Evolutionary conservation across 2,888 invertebrate genomes (phyloP), one percentile per base, ranked within the genome.

Genomic region (Caenorhabditis sp.): DNA sequence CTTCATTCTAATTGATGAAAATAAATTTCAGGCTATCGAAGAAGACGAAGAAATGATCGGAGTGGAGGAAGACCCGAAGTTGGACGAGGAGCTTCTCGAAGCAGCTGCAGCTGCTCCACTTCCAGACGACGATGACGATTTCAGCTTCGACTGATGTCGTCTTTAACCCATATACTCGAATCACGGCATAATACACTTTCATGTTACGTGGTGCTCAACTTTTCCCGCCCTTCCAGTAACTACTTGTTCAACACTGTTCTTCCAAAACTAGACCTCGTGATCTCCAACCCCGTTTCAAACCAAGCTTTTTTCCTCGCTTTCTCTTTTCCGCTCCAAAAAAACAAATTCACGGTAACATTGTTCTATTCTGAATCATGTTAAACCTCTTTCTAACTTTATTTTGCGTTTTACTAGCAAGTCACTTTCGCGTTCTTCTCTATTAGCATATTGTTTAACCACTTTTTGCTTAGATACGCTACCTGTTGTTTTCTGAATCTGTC

Each of bases 41-140:
- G 56, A 66, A 17, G 53, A 71, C 8, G 56, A 68, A 15, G 43
- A 46, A 15, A 43, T 37, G 37, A 41, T 50, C 4, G 62, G 50
- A 30, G 26, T 45, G 13, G 43, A 45, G 17, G 22, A 48, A 17
- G 30, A 53, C 3, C 13, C 11, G 3, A 15, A n/a, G 7, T 9
- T 30, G 2, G 17, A 32, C 3, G 39, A 70, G 2, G 45, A 53
- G 0, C 22, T 70, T 3, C 32, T 74, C 5, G 53, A 39, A 17
- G 55, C 61, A 20, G 66, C 74, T 1, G 22, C 56, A 0, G 46
- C 61, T 8, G 74, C 74, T 24, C 43, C 55, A 22, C 50, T 74
- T 26, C 74, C 74, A 24, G 56, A 41, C 22, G 66, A 66, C 24
- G 58, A 58, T 17, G 61, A 66, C 13, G 43, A 62, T 13, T 50